Evolutionary conservation across 2,113 vertebrate species (phyloP).

Genomic region (Sapayoa aenigma): DNA sequence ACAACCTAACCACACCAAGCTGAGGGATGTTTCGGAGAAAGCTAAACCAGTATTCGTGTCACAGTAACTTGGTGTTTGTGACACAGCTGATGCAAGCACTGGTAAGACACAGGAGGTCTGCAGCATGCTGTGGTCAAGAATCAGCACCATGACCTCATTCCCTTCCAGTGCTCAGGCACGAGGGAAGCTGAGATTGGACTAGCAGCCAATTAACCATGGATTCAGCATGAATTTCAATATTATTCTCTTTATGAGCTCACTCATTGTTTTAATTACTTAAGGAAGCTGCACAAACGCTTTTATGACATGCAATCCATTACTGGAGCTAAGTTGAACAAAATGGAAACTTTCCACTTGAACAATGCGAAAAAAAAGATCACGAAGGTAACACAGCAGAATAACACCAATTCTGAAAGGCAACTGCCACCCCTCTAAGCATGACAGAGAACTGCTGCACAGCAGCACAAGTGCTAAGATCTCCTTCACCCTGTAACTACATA

Average conservation of each 20-base stretch:
- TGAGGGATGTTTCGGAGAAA: background rate
- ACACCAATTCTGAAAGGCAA: background rate
- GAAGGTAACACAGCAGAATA: background rate
- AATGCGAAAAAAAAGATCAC: background rate
- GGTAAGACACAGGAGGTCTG: background rate
- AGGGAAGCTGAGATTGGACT: background rate
- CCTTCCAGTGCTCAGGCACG: background rate
- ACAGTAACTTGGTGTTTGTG: background rate
- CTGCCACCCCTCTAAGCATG: background rate
- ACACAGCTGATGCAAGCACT: background rate
- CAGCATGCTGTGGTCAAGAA: background rate
- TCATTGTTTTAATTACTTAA: background rate
- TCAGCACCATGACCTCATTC: constrained; percentile 1
- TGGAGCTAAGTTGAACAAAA: background rate
- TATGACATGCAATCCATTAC: background rate
- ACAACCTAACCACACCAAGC: background rate
- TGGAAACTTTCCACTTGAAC: background rate
- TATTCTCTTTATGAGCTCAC: constrained; percentile 11
- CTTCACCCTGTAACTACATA: background rate
- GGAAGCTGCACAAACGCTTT: background rate
- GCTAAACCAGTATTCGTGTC: background rate
- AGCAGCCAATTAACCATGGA: background rate
- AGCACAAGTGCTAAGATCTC: background rate
- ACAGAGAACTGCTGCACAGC: background rate
- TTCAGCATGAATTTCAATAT: constrained; percentile 4